A percentile compares a stretch with the other conserved stretches of the same genome.
Evolutionary conservation across 1,140 invertebrate genomes (phyloP).

Genomic region (Eciton burchellii): DNA sequence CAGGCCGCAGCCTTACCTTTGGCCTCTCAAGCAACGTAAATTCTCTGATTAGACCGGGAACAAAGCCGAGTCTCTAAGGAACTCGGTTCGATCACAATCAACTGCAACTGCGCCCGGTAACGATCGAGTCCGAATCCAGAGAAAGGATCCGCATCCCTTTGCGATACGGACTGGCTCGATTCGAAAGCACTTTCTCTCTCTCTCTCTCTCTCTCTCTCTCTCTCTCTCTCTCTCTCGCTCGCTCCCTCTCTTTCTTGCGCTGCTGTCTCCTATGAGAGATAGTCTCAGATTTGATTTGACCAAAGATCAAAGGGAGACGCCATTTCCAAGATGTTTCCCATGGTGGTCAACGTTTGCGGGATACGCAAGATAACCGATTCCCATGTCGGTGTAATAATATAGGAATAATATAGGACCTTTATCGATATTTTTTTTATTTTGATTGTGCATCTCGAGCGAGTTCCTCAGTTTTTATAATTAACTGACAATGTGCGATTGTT

Average conservation of each 20-base stretch:
- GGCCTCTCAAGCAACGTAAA: conserved; percentile 76
- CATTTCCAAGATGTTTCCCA: conserved; percentile 30
- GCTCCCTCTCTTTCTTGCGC: not conserved
- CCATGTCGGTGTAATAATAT: not conserved
- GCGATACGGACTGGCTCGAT: conserved; percentile 34
- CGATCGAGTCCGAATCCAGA: conserved; percentile 33
- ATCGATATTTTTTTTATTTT: too few species aligned
- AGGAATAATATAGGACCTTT: not conserved
- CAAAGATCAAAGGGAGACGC: conserved; percentile 34
- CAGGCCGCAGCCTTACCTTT: conserved; percentile 62
- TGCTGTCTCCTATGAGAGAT: conserved; percentile 11
- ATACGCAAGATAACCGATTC: conserved; percentile 9
- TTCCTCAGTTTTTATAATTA: not conserved
- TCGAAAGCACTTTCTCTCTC: conserved; percentile 1
- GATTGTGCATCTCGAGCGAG: not conserved
- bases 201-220: not conserved
- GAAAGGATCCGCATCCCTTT: conserved; percentile 23
- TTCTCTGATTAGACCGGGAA: conserved; percentile 76
- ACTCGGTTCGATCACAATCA: conserved; percentile 54
- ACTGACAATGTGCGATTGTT: not conserved
- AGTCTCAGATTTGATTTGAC: conserved; percentile 47
- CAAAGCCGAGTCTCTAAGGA: conserved; percentile 72
- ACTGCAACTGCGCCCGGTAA: conserved; percentile 32
- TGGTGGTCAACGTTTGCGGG: conserved; percentile 16
- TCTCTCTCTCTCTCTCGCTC: not conserved